Percentiles rank a stretch among this genome's conserved stretches.
These are phyloP conservation scores for Melieria omissa DNA, from an alignment of 2,888 invertebrate species.

Conservation along the genomic window DNA sequence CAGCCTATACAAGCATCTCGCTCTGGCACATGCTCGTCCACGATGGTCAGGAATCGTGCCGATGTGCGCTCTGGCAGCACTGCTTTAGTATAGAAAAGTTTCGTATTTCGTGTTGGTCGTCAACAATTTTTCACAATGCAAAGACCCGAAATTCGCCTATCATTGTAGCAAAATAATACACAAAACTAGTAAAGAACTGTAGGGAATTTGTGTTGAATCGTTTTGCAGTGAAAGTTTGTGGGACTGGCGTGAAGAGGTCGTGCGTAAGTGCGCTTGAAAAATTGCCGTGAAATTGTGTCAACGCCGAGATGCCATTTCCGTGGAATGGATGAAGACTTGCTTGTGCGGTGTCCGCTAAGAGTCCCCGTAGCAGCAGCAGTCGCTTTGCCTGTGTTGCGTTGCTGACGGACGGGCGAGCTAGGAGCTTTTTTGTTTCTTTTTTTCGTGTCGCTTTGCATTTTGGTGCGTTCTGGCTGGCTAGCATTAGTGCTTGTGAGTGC, in stretches of 20 bases:
- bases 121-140: conserved; percentile 38
- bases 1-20: conserved; percentile 2
- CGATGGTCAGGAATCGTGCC: conserved; percentile 2
- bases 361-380: too few relatives aligned
- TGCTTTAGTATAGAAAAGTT: conserved; percentile 39
- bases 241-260: not conserved
- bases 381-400: too few relatives aligned
- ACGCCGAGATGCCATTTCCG: conserved; percentile 14
- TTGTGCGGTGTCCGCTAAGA: too few relatives aligned
- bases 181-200: conserved; percentile 2
- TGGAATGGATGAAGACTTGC: conserved; percentile 15
- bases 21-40: conserved; percentile 17
- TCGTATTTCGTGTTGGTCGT: conserved; percentile 39
- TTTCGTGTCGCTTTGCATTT: too few relatives aligned
- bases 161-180: conserved; percentile 2
- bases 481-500: too few relatives aligned
- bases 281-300: conserved; percentile 19
- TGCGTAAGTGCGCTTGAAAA: not conserved
- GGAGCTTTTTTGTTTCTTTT: too few relatives aligned
- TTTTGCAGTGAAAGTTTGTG: not conserved
- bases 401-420: too few relatives aligned
- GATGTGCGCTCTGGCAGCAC: conserved; percentile 28
- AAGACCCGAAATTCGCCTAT: conserved; percentile 18
- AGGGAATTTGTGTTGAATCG: not conserved
- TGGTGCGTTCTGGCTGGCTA: too few relatives aligned